Evolutionary conservation across 2,113 vertebrate genomes (phyloP).

Genomic region (Peucedramus taeniatus): DNA sequence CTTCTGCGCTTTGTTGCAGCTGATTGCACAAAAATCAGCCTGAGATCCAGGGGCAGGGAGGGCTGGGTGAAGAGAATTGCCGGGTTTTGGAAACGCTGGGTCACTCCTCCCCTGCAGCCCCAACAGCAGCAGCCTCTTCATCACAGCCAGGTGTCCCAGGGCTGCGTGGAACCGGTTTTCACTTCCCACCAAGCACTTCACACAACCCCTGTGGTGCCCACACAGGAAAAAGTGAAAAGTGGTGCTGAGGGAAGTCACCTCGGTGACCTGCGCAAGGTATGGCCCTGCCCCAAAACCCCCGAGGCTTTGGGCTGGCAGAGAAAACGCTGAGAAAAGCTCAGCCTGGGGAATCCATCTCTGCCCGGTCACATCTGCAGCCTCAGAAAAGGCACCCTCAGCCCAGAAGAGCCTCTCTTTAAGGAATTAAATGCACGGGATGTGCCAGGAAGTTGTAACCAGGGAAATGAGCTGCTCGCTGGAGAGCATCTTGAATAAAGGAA

Average conservation of each 20-base stretch:
- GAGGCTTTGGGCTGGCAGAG: background rate
- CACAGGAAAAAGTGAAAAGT: background rate
- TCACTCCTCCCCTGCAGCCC: background rate
- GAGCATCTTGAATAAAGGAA: background rate
- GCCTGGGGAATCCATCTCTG: background rate
- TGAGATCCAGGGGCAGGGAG: background rate
- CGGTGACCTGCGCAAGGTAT: background rate
- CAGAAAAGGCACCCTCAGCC: background rate
- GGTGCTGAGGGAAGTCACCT: background rate
- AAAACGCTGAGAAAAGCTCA: background rate
- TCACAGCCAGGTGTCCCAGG: background rate
- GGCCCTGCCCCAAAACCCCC: background rate
- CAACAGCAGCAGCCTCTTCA: background rate
- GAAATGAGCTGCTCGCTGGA: background rate
- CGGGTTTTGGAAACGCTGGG: background rate
- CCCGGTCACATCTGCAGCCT: background rate
- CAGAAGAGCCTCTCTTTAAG: accelerated
- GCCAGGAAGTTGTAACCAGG: background rate
- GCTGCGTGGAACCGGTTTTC: background rate
- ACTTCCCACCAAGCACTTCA: background rate
- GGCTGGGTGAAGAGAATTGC: background rate
- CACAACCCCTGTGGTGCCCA: background rate
- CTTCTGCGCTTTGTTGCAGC: background rate
- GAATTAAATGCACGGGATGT: background rate
- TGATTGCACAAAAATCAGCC: background rate